These are phyloP conservation scores for Paradisaea rubra DNA, from an alignment of 2,113 vertebrate species.

Conservation along the genomic window DNA sequence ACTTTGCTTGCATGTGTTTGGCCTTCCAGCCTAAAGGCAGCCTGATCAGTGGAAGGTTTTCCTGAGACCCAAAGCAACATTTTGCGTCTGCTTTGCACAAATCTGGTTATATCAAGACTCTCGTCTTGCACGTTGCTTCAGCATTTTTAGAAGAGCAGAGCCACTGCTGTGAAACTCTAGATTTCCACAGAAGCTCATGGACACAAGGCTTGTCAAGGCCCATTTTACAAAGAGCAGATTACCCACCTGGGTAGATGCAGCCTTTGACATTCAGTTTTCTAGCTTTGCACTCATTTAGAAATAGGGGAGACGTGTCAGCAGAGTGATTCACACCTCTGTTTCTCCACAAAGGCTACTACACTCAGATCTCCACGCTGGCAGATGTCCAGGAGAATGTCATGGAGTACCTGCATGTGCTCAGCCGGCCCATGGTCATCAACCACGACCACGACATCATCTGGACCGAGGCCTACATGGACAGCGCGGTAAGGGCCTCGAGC, in stretches of 20 bases:
- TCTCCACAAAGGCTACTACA: conserved; percentile 85
- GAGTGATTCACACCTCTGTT: background rate
- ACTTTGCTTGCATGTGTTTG: background rate
- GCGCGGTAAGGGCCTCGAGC: conserved; percentile 73
- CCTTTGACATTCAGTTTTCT: background rate
- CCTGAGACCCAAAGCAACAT: background rate
- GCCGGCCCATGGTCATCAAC: conserved; percentile 96
- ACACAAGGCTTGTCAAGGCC: background rate
- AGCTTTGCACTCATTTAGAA: background rate
- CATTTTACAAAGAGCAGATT: background rate
- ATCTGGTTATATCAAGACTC: background rate
- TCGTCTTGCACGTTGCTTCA: background rate
- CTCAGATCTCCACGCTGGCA: conserved; percentile 90
- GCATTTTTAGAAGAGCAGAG: background rate
- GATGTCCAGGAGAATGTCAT: conserved; percentile 96
- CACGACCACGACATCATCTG: conserved; percentile 95
- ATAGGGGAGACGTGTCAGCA: accelerated
- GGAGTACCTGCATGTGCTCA: conserved; percentile 96
- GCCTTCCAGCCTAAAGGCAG: background rate
- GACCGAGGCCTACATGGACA: conserved; percentile 97
- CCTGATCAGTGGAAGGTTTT: background rate
- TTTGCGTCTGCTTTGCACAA: background rate
- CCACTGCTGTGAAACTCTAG: background rate
- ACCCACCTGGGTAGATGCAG: background rate
- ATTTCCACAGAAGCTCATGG: background rate